These are phyloP conservation scores for Eumerus sabulonum DNA, from an alignment of 2,888 invertebrate genomes.

Conservation along the genomic window DNA sequence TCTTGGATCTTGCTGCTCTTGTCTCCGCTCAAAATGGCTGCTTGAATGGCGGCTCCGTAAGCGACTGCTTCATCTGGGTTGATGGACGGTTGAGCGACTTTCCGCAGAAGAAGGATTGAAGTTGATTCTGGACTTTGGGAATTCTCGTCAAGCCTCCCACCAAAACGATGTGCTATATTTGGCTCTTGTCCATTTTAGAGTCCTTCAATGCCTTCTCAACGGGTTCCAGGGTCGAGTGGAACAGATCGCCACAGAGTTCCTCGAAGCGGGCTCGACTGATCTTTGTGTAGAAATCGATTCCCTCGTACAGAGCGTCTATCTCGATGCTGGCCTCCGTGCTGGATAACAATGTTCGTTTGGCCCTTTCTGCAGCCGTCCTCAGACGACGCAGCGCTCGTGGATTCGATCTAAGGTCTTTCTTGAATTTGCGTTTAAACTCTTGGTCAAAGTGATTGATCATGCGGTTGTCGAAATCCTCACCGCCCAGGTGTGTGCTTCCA, in stretches of 20 bases:
- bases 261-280: conserved; percentile 86
- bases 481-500: conserved; percentile 95
- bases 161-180: conserved; percentile 86
- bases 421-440: conserved; percentile 90
- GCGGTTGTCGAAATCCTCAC: conserved; percentile 93
- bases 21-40: conserved; percentile 85
- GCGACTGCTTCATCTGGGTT: conserved; percentile 91
- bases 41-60: conserved; percentile 87
- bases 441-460: conserved; percentile 91
- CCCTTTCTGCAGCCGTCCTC: conserved; percentile 87
- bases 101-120: conserved; percentile 87
- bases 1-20: conserved; percentile 87
- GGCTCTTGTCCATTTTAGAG: conserved; percentile 86
- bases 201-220: conserved; percentile 87
- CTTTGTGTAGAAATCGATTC: conserved; percentile 85
- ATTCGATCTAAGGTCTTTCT: conserved; percentile 84
- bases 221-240: conserved; percentile 85
- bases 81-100: conserved; percentile 86
- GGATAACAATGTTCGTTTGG: conserved; percentile 88
- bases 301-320: conserved; percentile 86
- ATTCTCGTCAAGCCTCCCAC: conserved; percentile 91
- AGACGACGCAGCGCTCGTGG: conserved; percentile 84
- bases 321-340: conserved; percentile 88
- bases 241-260: conserved; percentile 84
- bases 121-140: conserved; percentile 87